Percentiles rank a stretch among this genome's conserved stretches.
These are phyloP conservation scores for Lasaia peninsularis DNA, from an alignment of 1,140 invertebrate species.

Conservation along the genomic window DNA sequence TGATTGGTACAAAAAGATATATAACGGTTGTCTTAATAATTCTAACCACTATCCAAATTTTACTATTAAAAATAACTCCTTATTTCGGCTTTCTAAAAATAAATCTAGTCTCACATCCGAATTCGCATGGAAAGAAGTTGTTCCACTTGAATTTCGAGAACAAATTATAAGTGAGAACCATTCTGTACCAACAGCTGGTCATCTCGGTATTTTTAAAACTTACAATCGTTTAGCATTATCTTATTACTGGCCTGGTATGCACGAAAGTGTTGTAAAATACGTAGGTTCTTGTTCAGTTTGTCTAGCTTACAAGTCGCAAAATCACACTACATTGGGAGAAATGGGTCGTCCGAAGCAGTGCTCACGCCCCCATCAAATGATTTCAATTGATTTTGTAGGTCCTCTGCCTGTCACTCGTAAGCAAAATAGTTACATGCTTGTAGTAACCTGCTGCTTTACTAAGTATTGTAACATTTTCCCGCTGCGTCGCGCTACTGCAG, in stretches of 20 bases:
- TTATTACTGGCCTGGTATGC: constrained; percentile 34
- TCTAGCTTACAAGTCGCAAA: constrained; percentile 35
- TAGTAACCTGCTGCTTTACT: no score
- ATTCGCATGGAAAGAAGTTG: constrained; percentile 33
- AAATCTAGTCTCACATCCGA: constrained; percentile 22
- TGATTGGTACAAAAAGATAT: constrained; percentile 28
- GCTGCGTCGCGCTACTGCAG: no score
- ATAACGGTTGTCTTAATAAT: constrained; percentile 23
- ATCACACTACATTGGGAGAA: constrained; percentile 17
- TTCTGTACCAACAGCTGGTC: constrained; percentile 38
- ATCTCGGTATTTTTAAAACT: constrained; percentile 51
- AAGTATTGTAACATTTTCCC: no score
- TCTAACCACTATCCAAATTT: constrained; percentile 19
- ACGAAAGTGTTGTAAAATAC: constrained; percentile 25
- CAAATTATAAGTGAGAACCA: constrained; percentile 30
- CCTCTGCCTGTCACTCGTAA: no score
- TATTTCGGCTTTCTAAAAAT: constrained; percentile 26
- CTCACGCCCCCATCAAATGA: no score
- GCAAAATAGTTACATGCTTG: no score
- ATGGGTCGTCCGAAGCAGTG: no score
- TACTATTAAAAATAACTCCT: constrained; percentile 17
- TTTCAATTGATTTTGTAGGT: no score
- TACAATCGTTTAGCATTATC: constrained; percentile 25
- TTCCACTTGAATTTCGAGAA: constrained; percentile 23
- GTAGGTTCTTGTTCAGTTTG: constrained; percentile 35